A percentile compares a stretch with the other conserved stretches of the same genome.
phyloP scores from a whole-genome alignment of 2,113 vertebrate species.

The Hippopotamus amphibius region DNA sequence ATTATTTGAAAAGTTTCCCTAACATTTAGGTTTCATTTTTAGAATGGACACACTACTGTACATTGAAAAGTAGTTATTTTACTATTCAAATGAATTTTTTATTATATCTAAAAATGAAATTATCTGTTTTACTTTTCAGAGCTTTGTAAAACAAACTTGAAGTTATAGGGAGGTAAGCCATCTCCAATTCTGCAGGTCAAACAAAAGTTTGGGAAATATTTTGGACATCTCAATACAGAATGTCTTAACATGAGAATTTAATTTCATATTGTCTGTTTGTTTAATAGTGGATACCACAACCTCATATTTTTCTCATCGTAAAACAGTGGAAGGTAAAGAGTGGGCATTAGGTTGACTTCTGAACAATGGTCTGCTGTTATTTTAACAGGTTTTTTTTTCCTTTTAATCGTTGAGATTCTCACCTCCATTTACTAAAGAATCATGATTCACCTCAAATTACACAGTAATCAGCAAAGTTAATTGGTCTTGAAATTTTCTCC shows the following conservation, averaged over 20 bases:
- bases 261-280: conserved; percentile 25
- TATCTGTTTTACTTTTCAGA: conserved; percentile 70
- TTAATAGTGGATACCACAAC: neutral
- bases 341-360: conserved; percentile 2
- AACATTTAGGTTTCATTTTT: conserved; percentile 56
- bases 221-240: conserved; percentile 23
- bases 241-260: conserved; percentile 9
- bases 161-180: conserved; percentile 77
- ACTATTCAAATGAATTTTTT: conserved; percentile 78
- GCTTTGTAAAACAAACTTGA: conserved; percentile 77
- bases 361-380: neutral
- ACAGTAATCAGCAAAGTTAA: conserved; percentile 37
- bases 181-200: conserved; percentile 70
- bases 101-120: conserved; percentile 66
- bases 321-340: conserved; percentile 8
- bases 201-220: conserved; percentile 52
- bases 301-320: conserved; percentile 8
- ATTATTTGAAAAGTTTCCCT: conserved; percentile 64
- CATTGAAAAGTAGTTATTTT: conserved; percentile 76
- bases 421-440: conserved; percentile 27
- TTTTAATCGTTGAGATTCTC: conserved; percentile 23
- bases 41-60: conserved; percentile 68
- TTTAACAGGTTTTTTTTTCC: neutral
- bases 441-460: conserved; percentile 37
- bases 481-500: conserved; percentile 10